Conservation (phyloP, 2,888 invertebrate species). For the Eulithis testata region DNA sequence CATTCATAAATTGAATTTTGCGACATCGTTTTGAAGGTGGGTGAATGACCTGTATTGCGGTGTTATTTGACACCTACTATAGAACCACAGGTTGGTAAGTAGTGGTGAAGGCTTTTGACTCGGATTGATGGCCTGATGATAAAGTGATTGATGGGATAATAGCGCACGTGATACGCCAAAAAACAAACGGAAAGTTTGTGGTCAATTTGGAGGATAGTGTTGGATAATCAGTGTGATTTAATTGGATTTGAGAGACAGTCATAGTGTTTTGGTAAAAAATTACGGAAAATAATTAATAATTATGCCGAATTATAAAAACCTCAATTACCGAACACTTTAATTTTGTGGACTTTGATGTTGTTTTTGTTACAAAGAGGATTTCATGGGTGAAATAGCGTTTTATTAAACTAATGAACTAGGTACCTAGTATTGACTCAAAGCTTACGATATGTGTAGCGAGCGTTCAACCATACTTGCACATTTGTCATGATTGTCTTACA, state of each 20-base stretch:
- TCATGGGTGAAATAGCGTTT: no score
- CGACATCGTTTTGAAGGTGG: no score
- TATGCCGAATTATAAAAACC: background rate
- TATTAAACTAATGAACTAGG: no score
- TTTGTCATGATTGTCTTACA: no score
- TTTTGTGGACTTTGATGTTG: no score
- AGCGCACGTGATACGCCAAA: conserved; percentile 18
- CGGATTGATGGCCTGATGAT: conserved; percentile 24
- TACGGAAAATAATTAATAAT: background rate
- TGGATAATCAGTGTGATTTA: background rate
- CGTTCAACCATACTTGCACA: no score
- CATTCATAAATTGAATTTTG: no score
- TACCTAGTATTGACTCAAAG: no score
- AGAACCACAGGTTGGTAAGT: conserved; percentile 15
- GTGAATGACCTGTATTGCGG: no score
- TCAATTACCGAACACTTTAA: background rate
- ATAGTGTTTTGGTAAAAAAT: background rate
- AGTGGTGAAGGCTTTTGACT: conserved; percentile 16
- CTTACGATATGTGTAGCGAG: no score
- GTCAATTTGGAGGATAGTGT: conserved; percentile 10
- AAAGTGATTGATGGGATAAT: conserved; percentile 27
- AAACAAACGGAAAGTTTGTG: conserved; percentile 22
- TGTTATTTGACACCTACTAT: no score
- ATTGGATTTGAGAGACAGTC: background rate
- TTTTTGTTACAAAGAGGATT: no score